A percentile compares a stretch with the other conserved stretches of the same genome.
These are phyloP conservation scores for Ceryle rudis DNA, from an alignment of 2,797 vertebrate species.

Conservation along the genomic window DNA sequence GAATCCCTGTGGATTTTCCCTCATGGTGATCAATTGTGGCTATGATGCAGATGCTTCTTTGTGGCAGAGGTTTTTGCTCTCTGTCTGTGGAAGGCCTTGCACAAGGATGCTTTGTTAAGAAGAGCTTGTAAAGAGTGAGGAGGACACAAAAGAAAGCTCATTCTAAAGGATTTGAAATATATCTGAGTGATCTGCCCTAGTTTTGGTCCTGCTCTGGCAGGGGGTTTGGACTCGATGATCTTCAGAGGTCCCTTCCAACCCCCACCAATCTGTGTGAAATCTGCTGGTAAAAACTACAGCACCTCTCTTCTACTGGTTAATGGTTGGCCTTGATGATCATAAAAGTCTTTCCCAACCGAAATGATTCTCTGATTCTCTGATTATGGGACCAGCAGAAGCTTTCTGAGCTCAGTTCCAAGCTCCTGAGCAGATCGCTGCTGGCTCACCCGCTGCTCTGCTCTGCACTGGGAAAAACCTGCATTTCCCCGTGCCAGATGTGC, in stretches of 20 bases:
- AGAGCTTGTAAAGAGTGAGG: background rate
- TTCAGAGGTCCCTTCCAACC: too few species aligned
- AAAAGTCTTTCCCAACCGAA: too few species aligned
- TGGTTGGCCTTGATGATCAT: too few species aligned
- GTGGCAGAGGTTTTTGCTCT: background rate
- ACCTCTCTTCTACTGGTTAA: background rate
- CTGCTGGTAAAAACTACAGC: background rate
- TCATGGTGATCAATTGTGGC: background rate
- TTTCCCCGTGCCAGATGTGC: rapidly evolving
- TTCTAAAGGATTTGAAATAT: background rate
- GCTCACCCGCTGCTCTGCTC: background rate
- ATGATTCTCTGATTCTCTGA: too few species aligned
- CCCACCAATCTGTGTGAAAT: too few species aligned
- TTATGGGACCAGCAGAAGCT: background rate
- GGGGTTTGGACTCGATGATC: too few species aligned
- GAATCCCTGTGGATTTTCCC: background rate
- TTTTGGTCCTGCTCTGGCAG: too few species aligned
- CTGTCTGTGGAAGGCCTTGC: background rate
- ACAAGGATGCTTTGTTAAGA: background rate
- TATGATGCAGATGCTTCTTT: background rate
- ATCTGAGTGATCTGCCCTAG: too few species aligned
- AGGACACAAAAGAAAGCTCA: background rate
- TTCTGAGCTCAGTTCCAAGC: background rate
- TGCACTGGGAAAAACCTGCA: background rate
- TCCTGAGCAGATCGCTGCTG: background rate